phyloP scores from a whole-genome alignment of 2,888 invertebrate genomes.

The Corythucha ciliata region DNA sequence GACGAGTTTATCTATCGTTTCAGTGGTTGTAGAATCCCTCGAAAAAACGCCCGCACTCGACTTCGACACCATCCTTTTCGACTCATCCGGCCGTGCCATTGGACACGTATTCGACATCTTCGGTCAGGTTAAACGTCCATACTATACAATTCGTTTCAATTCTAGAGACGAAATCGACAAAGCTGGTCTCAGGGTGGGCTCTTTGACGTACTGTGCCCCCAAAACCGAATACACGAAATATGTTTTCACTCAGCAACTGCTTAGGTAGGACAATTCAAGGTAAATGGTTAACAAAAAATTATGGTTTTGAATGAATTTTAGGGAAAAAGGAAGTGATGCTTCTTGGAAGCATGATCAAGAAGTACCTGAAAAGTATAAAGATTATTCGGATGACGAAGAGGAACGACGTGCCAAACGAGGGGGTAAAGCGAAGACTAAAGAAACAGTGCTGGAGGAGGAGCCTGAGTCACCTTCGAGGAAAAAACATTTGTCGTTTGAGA shows the following conservation, averaged over 20 bases:
- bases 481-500: slow-evolving; percentile 28
- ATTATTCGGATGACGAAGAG: slow-evolving; percentile 84
- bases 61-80: slow-evolving; percentile 76
- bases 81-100: slow-evolving; percentile 66
- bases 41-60: slow-evolving; percentile 69
- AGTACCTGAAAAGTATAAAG: slow-evolving; percentile 58
- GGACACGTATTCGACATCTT: slow-evolving; percentile 86
- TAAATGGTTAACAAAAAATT: too few relatives aligned
- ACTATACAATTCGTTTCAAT: slow-evolving; percentile 88
- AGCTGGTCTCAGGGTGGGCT: slow-evolving; percentile 56
- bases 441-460: too few relatives aligned
- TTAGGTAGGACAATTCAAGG: slow-evolving; percentile 58
- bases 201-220: slow-evolving; percentile 75
- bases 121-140: slow-evolving; percentile 74
- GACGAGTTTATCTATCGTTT: not conserved
- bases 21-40: slow-evolving; percentile 66
- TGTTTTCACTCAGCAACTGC: slow-evolving; percentile 63
- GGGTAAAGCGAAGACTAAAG: too few relatives aligned
- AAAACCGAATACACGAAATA: slow-evolving; percentile 62
- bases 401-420: slow-evolving; percentile 47
- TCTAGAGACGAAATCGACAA: slow-evolving; percentile 61
- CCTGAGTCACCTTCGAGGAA: slow-evolving; percentile 28
- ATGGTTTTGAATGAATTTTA: too few relatives aligned
- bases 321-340: slow-evolving; percentile 77
- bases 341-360: slow-evolving; percentile 79